Evolutionary conservation across 2,113 vertebrate species (phyloP).

Genomic region (Ochotona princeps): DNA sequence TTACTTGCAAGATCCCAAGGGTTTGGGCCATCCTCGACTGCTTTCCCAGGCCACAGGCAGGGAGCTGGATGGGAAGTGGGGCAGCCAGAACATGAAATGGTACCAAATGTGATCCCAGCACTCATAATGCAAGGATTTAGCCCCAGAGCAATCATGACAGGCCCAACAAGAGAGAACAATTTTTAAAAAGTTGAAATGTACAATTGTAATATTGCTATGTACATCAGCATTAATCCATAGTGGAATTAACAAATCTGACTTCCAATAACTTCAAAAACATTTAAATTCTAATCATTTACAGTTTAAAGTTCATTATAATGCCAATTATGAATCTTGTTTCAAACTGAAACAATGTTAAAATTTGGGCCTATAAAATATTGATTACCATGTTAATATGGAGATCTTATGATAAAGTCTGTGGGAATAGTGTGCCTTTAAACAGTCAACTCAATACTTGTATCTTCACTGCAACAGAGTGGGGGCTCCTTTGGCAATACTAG

Average conservation of each 20-base stretch:
- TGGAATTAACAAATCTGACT: not conserved
- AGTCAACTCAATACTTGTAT: not conserved
- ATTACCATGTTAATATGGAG: not conserved
- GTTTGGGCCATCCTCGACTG: too few species aligned
- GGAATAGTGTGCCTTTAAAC: not conserved
- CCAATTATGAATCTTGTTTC: not conserved
- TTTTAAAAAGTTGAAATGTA: not conserved
- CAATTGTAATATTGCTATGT: not conserved
- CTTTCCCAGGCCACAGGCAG: too few species aligned
- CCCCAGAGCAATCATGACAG: too few species aligned
- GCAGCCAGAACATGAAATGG: too few species aligned
- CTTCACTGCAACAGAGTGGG: not conserved
- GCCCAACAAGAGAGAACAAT: not conserved
- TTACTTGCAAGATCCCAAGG: too few species aligned
- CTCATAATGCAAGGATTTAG: too few species aligned
- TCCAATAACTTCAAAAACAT: not conserved
- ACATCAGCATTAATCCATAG: not conserved
- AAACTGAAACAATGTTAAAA: too few species aligned
- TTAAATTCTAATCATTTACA: not conserved
- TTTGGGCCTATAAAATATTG: too few species aligned
- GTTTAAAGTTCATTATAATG: conserved; percentile 34
- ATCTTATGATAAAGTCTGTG: not conserved
- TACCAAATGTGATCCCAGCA: too few species aligned
- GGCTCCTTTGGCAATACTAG: not conserved
- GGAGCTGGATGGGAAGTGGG: too few species aligned